Conservation (phyloP, 2,113 vertebrate genomes). For the Amblyornis subalaris region DNA sequence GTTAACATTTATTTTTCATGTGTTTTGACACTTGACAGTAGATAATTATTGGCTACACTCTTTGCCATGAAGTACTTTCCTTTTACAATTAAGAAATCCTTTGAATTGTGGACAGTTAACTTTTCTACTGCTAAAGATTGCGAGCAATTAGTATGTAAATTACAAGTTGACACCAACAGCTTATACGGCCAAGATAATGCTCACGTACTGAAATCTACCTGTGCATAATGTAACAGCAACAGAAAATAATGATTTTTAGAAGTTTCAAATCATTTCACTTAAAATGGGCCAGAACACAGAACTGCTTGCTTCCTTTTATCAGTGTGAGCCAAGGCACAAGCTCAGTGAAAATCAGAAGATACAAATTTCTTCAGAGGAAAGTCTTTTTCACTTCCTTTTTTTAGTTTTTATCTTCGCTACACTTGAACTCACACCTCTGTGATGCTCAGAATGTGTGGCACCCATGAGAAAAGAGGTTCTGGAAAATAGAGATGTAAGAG, state of each 20-base stretch:
- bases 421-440: background rate
- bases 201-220: background rate
- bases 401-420: background rate
- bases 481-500: background rate
- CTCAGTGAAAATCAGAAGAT: background rate
- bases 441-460: background rate
- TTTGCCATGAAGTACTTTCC: background rate
- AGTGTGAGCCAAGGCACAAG: background rate
- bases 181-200: background rate
- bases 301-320: background rate
- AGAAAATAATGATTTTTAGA: background rate
- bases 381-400: background rate
- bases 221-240: background rate
- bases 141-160: slow-evolving; percentile 1
- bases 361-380: background rate
- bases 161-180: background rate
- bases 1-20: background rate
- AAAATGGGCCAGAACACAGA: background rate
- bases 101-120: slow-evolving; percentile 13
- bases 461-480: background rate
- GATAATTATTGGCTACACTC: slow-evolving; percentile 9
- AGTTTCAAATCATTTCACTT: background rate
- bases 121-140: background rate
- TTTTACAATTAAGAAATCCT: slow-evolving; percentile 12
- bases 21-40: slow-evolving; percentile 9